A percentile compares a stretch with the other conserved stretches of the same genome.
phyloP scores from a whole-genome alignment of 2,113 vertebrate species.

The Sminthopsis crassicaudata region DNA sequence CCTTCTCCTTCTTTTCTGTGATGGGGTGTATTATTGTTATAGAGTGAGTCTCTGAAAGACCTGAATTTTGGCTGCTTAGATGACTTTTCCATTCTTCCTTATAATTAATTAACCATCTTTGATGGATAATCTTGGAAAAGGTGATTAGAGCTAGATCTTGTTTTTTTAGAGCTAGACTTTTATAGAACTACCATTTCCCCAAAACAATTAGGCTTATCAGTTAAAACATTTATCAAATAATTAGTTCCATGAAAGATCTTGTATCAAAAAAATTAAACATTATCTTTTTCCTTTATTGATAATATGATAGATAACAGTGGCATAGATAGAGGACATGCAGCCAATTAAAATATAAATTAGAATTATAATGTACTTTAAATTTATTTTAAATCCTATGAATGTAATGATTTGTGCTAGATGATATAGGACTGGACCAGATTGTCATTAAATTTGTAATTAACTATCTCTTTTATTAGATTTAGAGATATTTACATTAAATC shows the following conservation, averaged over 20 bases:
- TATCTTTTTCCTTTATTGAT: constrained; percentile 29
- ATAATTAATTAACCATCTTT: not conserved
- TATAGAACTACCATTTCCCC: not conserved
- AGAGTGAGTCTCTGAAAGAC: not conserved
- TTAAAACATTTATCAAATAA: not conserved
- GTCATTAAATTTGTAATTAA: constrained; percentile 27
- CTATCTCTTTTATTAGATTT: constrained; percentile 35
- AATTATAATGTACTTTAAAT: not conserved
- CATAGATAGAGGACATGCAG: not conserved
- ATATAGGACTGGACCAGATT: constrained; percentile 26
- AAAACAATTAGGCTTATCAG: not conserved
- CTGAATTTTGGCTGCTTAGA: not conserved
- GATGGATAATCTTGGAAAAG: not conserved
- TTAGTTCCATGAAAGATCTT: constrained; percentile 4
- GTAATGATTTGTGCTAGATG: not conserved
- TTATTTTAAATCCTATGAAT: constrained; percentile 26
- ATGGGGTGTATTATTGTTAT: not conserved
- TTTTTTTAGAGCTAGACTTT: not conserved
- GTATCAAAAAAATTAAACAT: constrained; percentile 46
- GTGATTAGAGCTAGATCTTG: not conserved
- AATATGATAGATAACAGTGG: constrained; percentile 37
- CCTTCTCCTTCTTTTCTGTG: not conserved
- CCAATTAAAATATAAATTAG: constrained; percentile 28
- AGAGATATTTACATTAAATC: constrained; percentile 74
- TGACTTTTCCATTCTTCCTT: not conserved